Evolutionary conservation across 2,888 invertebrate genomes (phyloP), one percentile per base, ranked within the genome.

Genomic region (Plusia festucae): DNA sequence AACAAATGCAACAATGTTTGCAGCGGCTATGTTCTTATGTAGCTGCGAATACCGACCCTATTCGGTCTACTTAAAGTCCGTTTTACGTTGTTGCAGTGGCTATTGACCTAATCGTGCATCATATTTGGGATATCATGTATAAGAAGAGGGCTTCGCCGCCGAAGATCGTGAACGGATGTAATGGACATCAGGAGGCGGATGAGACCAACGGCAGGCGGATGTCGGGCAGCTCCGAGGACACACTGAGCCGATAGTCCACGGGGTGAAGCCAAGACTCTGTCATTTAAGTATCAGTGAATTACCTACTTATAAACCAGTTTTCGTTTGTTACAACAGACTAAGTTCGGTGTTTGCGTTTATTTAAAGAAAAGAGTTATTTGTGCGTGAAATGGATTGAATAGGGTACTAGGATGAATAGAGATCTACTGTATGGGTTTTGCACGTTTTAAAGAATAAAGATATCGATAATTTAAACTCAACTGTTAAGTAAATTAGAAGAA

Each of bases 101-200:
- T 95, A 99, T 99, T 96, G 99, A 99, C 96, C 97, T 99, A 94
- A 99, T 99, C 96, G 99, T 99, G 87, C 99, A 99, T 95, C 99
- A 99, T 97, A 99, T 99, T 95, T 97, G 99, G 97, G 99, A 99
- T 95, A 97, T 99, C 88, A 97, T 99, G 95, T 97, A 94, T 87
- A 95, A 94, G 93, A 95, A 93, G 86, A 86, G 91, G 51, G 74
- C 88, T 15, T 80, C 85, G 60, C 84, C 82, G 18, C 77, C 79
- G 62, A 85, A 85, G 79, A 76, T 79, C 53, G 83, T 88, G 55
- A 92, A 93, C 79, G 95, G 95, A 11, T 90, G 91, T 84, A 93
- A 92, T 79, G 92, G 91, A 20, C 90, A 89, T 60, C 85, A 85
- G 67, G 92, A 91, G 64, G 88, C 87, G 52, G 93, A 92, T 11